Percentiles rank a stretch among this genome's conserved stretches.
Evolutionary conservation across 2,797 vertebrate species (phyloP).

Genomic region (Chloroceryle amazona): DNA sequence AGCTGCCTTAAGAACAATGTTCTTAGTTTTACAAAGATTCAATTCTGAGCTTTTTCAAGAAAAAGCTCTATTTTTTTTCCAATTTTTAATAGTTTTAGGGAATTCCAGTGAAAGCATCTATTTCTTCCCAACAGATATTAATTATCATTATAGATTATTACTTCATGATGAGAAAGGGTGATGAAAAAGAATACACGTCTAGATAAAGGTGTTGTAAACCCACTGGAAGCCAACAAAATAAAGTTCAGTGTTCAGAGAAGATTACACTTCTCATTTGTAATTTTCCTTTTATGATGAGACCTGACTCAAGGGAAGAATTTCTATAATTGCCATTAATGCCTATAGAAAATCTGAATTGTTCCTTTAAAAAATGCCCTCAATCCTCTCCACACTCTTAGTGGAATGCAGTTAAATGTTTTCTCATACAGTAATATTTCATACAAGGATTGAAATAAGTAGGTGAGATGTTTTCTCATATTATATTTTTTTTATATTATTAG

Average conservation of each 20-base stretch:
- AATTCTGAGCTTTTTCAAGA: neutral
- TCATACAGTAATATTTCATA: neutral
- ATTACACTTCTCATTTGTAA: neutral
- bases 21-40: neutral
- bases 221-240: neutral
- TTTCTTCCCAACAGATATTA: neutral
- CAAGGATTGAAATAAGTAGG: neutral
- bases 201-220: neutral
- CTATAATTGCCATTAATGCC: conserved; percentile 15
- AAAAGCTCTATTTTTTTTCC: neutral
- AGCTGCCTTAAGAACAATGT: neutral
- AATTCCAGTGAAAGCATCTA: neutral
- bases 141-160: neutral
- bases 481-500: neutral
- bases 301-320: conserved; percentile 19
- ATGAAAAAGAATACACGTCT: neutral
- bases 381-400: neutral
- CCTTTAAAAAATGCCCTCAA: neutral
- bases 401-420: neutral
- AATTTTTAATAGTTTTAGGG: neutral
- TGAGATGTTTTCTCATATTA: neutral
- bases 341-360: conserved; percentile 19
- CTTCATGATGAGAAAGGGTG: neutral
- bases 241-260: neutral
- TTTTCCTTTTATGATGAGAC: neutral